Evolutionary conservation across 2,797 vertebrate species (phyloP).

Genomic region (Micromesistius poutassou): DNA sequence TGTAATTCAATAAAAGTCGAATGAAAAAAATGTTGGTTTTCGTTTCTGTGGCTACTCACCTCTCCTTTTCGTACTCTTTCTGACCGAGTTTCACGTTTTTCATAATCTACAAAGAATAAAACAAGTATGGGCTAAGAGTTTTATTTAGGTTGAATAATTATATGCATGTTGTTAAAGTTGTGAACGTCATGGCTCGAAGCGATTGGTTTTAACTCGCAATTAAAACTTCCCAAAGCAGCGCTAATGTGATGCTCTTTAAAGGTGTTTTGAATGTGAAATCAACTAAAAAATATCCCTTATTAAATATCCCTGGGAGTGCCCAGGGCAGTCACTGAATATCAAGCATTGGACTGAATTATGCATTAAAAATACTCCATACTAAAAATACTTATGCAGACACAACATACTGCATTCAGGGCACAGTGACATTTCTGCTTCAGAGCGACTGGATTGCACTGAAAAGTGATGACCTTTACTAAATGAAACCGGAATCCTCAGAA

Average conservation of each 20-base stretch:
- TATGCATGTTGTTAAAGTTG: neutral
- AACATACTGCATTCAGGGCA: neutral
- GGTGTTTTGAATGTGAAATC: neutral
- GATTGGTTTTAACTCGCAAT: neutral
- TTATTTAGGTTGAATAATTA: neutral
- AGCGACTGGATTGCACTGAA: neutral
- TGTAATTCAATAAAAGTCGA: too few species aligned
- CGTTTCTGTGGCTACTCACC: constrained; percentile 67
- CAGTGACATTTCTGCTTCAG: neutral
- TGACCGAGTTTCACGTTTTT: constrained; percentile 83
- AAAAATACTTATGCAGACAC: neutral
- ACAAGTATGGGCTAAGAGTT: neutral
- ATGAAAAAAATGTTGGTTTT: neutral
- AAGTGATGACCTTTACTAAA: neutral
- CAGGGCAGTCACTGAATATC: neutral
- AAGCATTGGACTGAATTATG: neutral
- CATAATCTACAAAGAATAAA: constrained; percentile 80
- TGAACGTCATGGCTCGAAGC: neutral
- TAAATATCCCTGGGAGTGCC: neutral
- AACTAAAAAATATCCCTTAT: neutral
- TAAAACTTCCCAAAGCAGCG: neutral
- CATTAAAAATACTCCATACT: neutral
- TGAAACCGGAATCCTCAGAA: neutral
- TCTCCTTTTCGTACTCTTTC: constrained; percentile 94
- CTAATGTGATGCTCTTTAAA: constrained; percentile 2